These are phyloP conservation scores for Pontoporia blainvillei DNA, from an alignment of 2,113 vertebrate species.

Conservation along the genomic window DNA sequence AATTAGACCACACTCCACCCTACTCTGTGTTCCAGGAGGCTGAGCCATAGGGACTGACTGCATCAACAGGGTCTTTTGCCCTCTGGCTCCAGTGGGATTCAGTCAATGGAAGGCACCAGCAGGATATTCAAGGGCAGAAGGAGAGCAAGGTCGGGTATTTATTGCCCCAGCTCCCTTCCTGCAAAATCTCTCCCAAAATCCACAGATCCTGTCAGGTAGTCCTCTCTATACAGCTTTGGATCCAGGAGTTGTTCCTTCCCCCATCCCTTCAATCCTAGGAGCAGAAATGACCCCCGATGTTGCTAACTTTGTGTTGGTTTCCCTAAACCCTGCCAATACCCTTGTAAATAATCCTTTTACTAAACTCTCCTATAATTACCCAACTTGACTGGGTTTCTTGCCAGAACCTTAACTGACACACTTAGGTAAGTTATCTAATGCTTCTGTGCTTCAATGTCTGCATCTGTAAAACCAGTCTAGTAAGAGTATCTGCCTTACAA, in stretches of 20 bases:
- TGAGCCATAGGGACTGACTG: neutral
- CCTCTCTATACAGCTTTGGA: neutral
- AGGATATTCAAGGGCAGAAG: neutral
- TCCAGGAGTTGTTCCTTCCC: neutral
- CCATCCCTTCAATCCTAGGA: neutral
- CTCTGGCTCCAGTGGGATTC: neutral
- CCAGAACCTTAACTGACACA: neutral
- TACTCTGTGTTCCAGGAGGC: neutral
- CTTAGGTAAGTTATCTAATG: neutral
- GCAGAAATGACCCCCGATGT: neutral
- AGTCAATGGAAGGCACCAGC: neutral
- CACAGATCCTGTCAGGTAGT: neutral
- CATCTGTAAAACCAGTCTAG: neutral
- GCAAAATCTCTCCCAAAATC: neutral
- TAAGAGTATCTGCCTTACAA: neutral
- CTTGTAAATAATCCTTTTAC: neutral
- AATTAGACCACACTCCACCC: too few relatives aligned
- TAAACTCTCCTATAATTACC: neutral
- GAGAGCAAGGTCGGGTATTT: neutral
- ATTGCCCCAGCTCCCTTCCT: neutral
- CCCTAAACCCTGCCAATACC: neutral
- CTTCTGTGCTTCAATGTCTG: neutral
- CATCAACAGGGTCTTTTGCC: neutral
- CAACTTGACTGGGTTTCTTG: neutral
- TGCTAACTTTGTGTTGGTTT: neutral